These are phyloP conservation scores for Melangyna quadrimaculata DNA, from an alignment of 2,888 invertebrate species.

Conservation along the genomic window DNA sequence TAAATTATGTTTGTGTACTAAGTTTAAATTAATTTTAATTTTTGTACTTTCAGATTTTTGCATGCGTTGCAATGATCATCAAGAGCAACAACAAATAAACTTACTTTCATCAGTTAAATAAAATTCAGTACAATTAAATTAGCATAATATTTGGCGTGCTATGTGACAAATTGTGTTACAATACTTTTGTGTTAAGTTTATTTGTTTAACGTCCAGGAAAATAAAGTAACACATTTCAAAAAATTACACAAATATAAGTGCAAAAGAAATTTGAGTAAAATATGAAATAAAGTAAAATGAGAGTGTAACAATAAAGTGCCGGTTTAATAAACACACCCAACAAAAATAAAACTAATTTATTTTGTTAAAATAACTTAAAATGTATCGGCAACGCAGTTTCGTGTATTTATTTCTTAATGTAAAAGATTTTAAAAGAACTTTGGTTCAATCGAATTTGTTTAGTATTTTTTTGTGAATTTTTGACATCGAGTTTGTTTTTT, in stretches of 20 bases:
- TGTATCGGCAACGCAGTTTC: slow-evolving; percentile 74
- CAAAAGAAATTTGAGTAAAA: slow-evolving; percentile 1
- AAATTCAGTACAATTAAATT: slow-evolving; percentile 16
- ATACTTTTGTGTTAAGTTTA: slow-evolving; percentile 23
- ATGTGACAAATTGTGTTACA: slow-evolving; percentile 37
- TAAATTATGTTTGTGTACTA: too few species aligned
- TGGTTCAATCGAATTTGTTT: slow-evolving; percentile 43
- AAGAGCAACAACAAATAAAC: not conserved
- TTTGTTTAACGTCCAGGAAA: slow-evolving; percentile 6
- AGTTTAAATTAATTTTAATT: slow-evolving; percentile 40
- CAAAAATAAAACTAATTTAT: slow-evolving; percentile 6
- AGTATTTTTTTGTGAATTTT: slow-evolving; percentile 51
- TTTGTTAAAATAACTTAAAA: slow-evolving; percentile 69
- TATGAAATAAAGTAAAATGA: not conserved
- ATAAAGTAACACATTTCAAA: not conserved
- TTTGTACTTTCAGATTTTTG: slow-evolving; percentile 53
- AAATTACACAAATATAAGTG: slow-evolving; percentile 10
- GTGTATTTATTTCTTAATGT: slow-evolving; percentile 75
- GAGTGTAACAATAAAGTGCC: not conserved
- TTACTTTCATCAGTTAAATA: slow-evolving; percentile 24
- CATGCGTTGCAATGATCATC: slow-evolving; percentile 13
- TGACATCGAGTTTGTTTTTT: not conserved
- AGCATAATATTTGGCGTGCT: slow-evolving; percentile 29
- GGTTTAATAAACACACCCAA: not conserved
- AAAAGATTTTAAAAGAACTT: slow-evolving; percentile 74